A percentile compares a stretch with the other conserved stretches of the same genome.
Evolutionary conservation across 2,888 invertebrate genomes (phyloP).

Genomic region (Polietes domitor): DNA sequence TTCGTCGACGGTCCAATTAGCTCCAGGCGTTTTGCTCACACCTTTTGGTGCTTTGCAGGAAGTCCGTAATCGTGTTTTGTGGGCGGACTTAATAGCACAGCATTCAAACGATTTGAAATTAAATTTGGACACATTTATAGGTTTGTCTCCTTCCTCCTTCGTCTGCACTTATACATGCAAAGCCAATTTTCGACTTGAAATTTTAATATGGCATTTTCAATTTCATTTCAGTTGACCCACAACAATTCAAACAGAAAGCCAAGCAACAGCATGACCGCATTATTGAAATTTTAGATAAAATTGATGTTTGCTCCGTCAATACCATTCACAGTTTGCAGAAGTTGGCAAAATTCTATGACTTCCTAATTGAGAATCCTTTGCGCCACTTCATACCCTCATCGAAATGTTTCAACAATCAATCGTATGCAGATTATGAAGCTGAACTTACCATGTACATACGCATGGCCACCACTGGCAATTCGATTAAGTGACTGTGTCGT

Average conservation of each 20-base stretch:
- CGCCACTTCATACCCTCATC: conserved; percentile 76
- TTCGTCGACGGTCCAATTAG: conserved; percentile 76
- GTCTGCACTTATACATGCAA: not conserved
- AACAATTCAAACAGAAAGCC: conserved; percentile 71
- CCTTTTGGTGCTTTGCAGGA: conserved; percentile 77
- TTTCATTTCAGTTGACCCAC: conserved; percentile 74
- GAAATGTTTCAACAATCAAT: conserved; percentile 75
- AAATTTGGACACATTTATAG: conserved; percentile 76
- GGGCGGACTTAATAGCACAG: conserved; percentile 77
- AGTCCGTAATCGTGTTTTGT: conserved; percentile 77
- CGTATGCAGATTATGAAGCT: conserved; percentile 77
- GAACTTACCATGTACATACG: conserved; percentile 81
- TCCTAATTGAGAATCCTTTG: conserved; percentile 77
- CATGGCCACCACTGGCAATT: conserved; percentile 74
- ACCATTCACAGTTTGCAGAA: conserved; percentile 73
- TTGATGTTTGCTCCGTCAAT: conserved; percentile 73
- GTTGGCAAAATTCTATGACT: conserved; percentile 74
- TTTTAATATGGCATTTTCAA: conserved; percentile 44
- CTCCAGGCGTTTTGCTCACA: conserved; percentile 78
- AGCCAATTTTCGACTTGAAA: not conserved
- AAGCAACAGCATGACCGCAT: conserved; percentile 77
- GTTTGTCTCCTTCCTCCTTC: conserved; percentile 71
- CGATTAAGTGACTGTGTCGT: conserved; percentile 69
- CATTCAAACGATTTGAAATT: conserved; percentile 76
- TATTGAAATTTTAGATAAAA: conserved; percentile 76